Base-by-base conservation (phyloP, 2,888 invertebrate species). In the Sinhomidia bicolor region DNA sequence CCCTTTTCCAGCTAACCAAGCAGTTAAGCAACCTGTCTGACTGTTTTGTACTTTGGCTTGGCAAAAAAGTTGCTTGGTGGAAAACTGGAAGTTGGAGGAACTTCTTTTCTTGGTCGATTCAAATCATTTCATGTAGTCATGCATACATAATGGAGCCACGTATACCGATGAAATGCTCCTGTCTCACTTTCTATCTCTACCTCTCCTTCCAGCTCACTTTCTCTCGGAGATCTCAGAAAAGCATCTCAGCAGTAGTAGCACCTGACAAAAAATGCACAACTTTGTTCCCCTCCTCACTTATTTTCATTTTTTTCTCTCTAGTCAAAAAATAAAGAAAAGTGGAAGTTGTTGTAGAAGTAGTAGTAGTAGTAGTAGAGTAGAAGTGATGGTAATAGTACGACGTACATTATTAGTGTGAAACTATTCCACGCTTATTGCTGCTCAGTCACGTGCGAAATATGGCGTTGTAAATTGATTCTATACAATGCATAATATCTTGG, bases 61-160 rank as follows among this genome's bases (percentile, higher is more conserved):
- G n/a, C n/a, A n/a, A n/a, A n/a, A n/a, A n/a, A n/a, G n/a, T n/a
- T n/a, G n/a, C n/a, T 41, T 32, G 17, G 17, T 1, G 41, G 47
- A 44, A 17, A 47, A 26, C 12, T 71, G 71, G 20, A 71, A 71
- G n/a, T 36, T 41, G 14, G 71, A 26, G 29, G 62, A 68, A 68
- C 36, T 62, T 23, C 10, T 41, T 41, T 54, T 62, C 12, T 60
- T 62, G 62, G 62, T 17, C 9, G 71, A 71, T 47, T 71, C 71
- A 71, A 71, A 71, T 71, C 71, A 71, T 71, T 71, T 44, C 71
- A 71, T 71, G 71, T 71, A 44, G 71, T 71, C 71, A 71, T 71
- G 71, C 71, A 71, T 71, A 71, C 71, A 71, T 71, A 71, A 71
- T 71, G 6, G 71, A 71, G 47, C 71, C 12, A 71, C 71, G 29